These are phyloP conservation scores for Taurulus bubalis DNA, from an alignment of 2,113 vertebrate species.

Conservation along the genomic window DNA sequence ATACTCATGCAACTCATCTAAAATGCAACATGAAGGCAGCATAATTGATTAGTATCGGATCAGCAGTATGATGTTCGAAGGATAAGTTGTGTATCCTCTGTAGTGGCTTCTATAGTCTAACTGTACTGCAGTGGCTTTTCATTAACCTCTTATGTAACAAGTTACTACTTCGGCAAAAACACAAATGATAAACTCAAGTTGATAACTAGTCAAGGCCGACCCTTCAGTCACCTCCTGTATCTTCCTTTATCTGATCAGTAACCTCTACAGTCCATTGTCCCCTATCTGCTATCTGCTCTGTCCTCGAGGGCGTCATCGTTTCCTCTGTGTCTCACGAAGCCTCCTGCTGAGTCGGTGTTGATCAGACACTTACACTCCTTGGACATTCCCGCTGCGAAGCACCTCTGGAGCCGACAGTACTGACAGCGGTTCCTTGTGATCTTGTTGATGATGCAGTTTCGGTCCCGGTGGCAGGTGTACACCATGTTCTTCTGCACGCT, in stretches of 20 bases:
- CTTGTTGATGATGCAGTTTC: constrained; percentile 98
- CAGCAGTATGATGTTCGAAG: background rate
- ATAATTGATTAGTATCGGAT: no score
- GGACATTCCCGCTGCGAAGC: constrained; percentile 97
- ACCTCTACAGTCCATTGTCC: background rate
- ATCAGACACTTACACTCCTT: constrained; percentile 91
- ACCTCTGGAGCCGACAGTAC: constrained; percentile 95
- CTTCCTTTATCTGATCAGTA: background rate
- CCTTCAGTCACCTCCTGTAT: background rate
- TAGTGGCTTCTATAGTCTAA: no score
- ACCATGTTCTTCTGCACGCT: constrained; percentile 99
- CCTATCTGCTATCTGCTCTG: background rate
- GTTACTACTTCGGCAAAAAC: background rate
- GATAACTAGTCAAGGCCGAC: background rate
- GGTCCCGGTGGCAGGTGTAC: constrained; percentile 96
- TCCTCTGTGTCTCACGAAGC: background rate
- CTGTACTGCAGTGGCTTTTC: background rate
- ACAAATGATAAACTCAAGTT: background rate
- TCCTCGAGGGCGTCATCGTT: constrained; percentile 3
- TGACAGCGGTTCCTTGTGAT: constrained; percentile 97
- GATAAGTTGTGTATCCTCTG: no score
- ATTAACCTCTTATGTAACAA: background rate
- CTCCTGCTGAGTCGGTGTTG: background rate
- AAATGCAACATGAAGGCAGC: background rate
- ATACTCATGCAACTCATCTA: background rate